Conservation (phyloP, 2,888 invertebrate genomes). For the Geotrupes spiniger region DNA sequence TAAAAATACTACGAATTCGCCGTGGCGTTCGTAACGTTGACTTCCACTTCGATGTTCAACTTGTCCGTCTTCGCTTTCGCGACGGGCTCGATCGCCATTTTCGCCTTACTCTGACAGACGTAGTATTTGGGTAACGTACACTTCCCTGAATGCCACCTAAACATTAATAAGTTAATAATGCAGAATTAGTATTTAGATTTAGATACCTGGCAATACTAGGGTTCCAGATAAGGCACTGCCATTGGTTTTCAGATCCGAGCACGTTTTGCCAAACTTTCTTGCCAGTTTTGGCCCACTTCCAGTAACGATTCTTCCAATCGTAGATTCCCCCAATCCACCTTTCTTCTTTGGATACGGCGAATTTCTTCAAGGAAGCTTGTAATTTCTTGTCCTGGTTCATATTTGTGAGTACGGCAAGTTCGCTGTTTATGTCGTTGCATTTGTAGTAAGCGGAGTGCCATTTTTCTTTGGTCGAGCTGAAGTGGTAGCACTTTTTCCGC, state of each 20-base stretch:
- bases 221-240: conserved; percentile 9
- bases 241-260: conserved; percentile 1
- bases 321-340: conserved; percentile 17
- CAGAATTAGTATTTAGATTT: conserved; percentile 1
- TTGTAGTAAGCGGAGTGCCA: conserved; percentile 67
- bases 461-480: conserved; percentile 59
- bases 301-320: conserved; percentile 11
- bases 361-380: conserved; percentile 2
- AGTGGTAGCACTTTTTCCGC: conserved; percentile 65
- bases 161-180: neutral
- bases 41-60: neutral
- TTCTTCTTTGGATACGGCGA: conserved; percentile 12
- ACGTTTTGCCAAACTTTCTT: conserved; percentile 1
- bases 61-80: no score
- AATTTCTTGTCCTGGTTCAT: conserved; percentile 12
- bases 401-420: conserved; percentile 26
- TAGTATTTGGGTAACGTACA: conserved; percentile 10
- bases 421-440: conserved; percentile 51
- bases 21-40: neutral
- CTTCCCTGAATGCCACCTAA: conserved; percentile 13
- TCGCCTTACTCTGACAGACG: conserved; percentile 14
- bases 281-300: conserved; percentile 20
- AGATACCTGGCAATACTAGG: neutral
- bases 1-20: neutral
- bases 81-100: neutral